phyloP scores from a whole-genome alignment of 2,888 invertebrate species.

The Tetranychus truncatus region DNA sequence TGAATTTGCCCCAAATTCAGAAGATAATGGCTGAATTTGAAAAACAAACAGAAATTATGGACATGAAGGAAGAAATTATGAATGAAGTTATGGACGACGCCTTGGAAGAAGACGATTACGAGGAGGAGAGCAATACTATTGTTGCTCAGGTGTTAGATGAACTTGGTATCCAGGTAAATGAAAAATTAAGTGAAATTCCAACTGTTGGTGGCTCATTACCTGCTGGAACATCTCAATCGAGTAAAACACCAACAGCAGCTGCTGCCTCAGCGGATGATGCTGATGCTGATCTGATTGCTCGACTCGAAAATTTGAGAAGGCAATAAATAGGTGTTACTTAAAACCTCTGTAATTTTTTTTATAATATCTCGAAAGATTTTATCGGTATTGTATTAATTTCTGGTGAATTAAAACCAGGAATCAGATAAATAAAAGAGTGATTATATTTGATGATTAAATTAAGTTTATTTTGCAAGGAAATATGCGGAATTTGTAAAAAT shows the following conservation, averaged over 20 bases:
- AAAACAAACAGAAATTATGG: conserved; percentile 98
- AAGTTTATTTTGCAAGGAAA: too few species aligned
- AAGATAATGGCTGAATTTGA: conserved; percentile 86
- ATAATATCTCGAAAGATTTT: too few species aligned
- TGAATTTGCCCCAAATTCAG: conserved; percentile 93
- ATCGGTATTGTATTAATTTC: too few species aligned
- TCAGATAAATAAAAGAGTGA: too few species aligned
- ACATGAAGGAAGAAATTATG: conserved; percentile 99
- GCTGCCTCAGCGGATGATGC: conserved; percentile 46
- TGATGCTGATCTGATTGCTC: conserved; percentile 89
- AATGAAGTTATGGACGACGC: conserved; percentile 99
- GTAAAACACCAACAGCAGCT: conserved; percentile 31
- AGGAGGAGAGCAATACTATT: conserved; percentile 89
- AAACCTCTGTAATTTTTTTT: neutral
- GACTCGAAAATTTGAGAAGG: conserved; percentile 77
- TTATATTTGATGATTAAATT: too few species aligned
- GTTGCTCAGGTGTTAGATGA: conserved; percentile 93
- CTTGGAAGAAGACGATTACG: conserved; percentile 93
- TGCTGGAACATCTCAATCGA: conserved; percentile 21
- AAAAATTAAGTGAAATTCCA: conserved; percentile 75
- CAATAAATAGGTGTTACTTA: conserved; percentile 35
- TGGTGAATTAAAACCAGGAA: too few species aligned
- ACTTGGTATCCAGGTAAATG: conserved; percentile 79
- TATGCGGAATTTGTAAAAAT: too few species aligned
- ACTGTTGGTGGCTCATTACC: conserved; percentile 42